Evolutionary conservation across 2,888 invertebrate species (phyloP).

Genomic region (Agapetus fuscipes): DNA sequence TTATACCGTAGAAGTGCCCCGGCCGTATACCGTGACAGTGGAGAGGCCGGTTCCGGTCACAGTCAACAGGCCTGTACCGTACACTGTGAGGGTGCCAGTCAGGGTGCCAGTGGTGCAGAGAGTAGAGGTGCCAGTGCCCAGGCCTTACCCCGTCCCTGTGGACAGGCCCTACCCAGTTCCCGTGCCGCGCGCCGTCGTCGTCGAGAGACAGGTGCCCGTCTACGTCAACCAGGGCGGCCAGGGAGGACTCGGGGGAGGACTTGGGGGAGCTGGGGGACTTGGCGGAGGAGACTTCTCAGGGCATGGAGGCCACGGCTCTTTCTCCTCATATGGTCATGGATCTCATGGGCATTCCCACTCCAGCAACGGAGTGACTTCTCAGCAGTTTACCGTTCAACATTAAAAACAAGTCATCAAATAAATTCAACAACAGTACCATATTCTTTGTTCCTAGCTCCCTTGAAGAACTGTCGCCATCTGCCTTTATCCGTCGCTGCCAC

Average conservation of each 20-base stretch:
- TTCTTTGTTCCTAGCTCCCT: too few species aligned
- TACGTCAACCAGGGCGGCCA: slow-evolving; percentile 6
- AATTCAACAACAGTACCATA: too few species aligned
- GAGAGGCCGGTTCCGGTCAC: slow-evolving; percentile 17
- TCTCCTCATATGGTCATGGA: neutral
- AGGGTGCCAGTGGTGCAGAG: slow-evolving; percentile 16
- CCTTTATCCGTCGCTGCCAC: too few species aligned
- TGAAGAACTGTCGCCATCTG: too few species aligned
- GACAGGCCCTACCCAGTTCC: slow-evolving; percentile 41
- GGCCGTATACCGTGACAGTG: slow-evolving; percentile 15
- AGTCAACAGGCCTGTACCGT: slow-evolving; percentile 20
- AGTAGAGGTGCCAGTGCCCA: slow-evolving; percentile 22
- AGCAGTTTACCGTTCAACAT: neutral
- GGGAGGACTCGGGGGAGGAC: slow-evolving; percentile 2
- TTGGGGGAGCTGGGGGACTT: slow-evolving; percentile 3
- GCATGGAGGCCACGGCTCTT: neutral
- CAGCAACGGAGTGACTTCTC: slow-evolving; percentile 7
- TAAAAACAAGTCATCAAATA: too few species aligned
- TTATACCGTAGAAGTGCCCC: slow-evolving; percentile 40
- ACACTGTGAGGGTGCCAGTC: slow-evolving; percentile 17
- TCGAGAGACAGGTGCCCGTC: slow-evolving; percentile 40
- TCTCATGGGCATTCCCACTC: neutral
- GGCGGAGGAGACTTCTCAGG: slow-evolving; percentile 2
- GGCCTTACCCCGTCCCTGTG: slow-evolving; percentile 42
- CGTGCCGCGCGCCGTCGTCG: slow-evolving; percentile 25